phyloP scores from a whole-genome alignment of 1,140 invertebrate species.

The Belonocnema kinseyi region DNA sequence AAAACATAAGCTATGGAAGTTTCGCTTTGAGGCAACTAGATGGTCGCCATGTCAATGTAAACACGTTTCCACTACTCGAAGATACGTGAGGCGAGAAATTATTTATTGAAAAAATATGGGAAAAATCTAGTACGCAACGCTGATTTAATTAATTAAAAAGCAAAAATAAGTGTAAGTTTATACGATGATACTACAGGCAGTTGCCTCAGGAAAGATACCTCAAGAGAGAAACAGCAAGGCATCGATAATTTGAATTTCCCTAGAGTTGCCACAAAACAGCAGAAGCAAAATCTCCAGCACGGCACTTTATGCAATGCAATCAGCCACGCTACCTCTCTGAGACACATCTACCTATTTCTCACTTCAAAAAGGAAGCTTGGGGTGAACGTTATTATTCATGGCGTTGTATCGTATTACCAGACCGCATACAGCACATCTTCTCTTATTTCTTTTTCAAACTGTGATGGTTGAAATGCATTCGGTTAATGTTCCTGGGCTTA shows the following conservation, averaged over 20 bases:
- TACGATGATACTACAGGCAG: background rate
- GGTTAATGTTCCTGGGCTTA: too few species aligned
- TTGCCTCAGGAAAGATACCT: background rate
- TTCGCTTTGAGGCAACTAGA: too few species aligned
- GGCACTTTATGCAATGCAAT: constrained; percentile 52
- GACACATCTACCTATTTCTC: background rate
- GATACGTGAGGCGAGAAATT: too few species aligned
- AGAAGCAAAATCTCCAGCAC: constrained; percentile 27
- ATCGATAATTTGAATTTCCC: constrained; percentile 44
- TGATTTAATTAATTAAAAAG: too few species aligned
- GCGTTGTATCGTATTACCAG: constrained; percentile 50
- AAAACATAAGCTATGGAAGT: too few species aligned
- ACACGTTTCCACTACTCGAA: too few species aligned
- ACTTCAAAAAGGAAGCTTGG: constrained; percentile 10
- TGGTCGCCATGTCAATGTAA: too few species aligned
- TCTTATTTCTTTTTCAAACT: background rate
- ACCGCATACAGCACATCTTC: constrained; percentile 5
- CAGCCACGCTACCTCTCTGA: constrained; percentile 36
- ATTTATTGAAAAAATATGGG: too few species aligned
- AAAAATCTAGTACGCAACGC: too few species aligned
- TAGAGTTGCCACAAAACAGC: constrained; percentile 30
- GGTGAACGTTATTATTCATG: constrained; percentile 60
- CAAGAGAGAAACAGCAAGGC: background rate
- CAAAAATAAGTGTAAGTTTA: background rate
- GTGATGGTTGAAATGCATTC: too few species aligned